Conservation (phyloP, 2,797 vertebrate genomes). For the Poeciliopsis paucimaculata region DNA sequence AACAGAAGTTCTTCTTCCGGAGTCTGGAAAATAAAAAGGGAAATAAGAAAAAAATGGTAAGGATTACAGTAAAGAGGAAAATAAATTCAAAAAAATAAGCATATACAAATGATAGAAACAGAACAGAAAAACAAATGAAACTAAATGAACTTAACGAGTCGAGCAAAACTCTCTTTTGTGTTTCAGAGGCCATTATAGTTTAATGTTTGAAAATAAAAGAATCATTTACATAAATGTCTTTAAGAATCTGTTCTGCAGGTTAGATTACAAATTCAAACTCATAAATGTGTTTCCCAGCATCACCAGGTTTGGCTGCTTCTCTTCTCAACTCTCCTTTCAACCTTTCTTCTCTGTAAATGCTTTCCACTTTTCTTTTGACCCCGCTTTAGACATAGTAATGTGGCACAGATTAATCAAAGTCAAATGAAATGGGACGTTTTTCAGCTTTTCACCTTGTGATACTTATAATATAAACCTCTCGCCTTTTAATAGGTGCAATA, state of each 20-base stretch:
- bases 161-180: background rate
- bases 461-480: background rate
- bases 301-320: no score
- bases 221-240: background rate
- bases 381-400: background rate
- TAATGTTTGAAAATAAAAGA: background rate
- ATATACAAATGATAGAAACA: background rate
- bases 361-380: no score
- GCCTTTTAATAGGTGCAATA: background rate
- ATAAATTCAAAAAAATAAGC: background rate
- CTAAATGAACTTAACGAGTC: background rate
- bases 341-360: no score
- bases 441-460: background rate
- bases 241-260: background rate
- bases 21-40: slow-evolving; percentile 58
- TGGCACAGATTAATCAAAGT: background rate
- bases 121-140: background rate
- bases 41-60: slow-evolving; percentile 67
- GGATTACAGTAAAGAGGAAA: background rate
- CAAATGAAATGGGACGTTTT: background rate
- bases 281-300: no score
- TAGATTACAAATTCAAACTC: background rate
- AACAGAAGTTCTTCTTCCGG: slow-evolving; percentile 74
- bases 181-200: background rate
- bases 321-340: no score